phyloP scores from a whole-genome alignment of 2,797 vertebrate species.

The Sebastes variabilis region DNA sequence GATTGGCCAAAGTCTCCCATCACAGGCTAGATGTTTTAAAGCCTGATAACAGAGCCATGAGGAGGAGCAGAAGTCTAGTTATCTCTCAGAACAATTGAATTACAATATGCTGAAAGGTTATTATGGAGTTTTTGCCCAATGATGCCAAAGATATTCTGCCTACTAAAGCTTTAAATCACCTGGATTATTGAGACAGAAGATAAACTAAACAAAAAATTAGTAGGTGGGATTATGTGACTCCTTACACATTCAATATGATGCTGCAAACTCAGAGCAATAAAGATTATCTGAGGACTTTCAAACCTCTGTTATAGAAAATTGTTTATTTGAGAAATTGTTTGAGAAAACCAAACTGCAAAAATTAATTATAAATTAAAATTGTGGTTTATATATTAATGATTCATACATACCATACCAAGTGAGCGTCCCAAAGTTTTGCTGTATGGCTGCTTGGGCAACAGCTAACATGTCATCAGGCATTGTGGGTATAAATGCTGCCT shows the following conservation, averaged over 20 bases:
- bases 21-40: no score
- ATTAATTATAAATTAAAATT: fast-evolving
- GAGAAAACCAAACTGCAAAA: not conserved
- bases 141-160: no score
- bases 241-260: not conserved
- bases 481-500: constrained; percentile 88
- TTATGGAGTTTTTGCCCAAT: no score
- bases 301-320: not conserved
- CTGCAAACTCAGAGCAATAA: not conserved
- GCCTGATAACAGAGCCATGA: no score
- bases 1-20: no score
- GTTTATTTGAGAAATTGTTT: not conserved
- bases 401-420: constrained; percentile 88
- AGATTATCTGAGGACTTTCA: not conserved
- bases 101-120: no score
- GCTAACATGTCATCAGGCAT: constrained; percentile 89
- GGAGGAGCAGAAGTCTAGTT: no score
- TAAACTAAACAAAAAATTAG: not conserved
- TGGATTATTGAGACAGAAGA: not conserved
- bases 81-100: no score
- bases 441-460: constrained; percentile 64
- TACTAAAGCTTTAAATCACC: no score
- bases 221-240: not conserved
- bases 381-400: not conserved
- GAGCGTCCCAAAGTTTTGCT: fast-evolving